Evolutionary conservation across 1,140 invertebrate genomes (phyloP), one percentile per base, ranked within the genome.

Genomic region (Procambarus virginalis): DNA sequence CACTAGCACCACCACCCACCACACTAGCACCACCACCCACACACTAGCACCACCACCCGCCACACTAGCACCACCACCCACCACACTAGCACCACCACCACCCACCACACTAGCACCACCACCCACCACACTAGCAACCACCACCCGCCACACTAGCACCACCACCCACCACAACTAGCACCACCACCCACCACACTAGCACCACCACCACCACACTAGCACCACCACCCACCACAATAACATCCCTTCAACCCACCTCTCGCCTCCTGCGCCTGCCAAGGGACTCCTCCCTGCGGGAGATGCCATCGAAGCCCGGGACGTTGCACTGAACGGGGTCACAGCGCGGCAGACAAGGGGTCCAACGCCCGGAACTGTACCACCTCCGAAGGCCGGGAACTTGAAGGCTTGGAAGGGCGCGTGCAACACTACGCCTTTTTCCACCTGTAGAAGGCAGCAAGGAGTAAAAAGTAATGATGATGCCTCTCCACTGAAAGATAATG

Each of bases 331-430:
- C 97, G 1, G 98, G 97, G 94, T 98, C 97, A 93, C 98, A 98
- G 49, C 96, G 96, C 2, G 97, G 97, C 96, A 98, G 97, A 93
- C 98, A 98, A 0, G 98, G 98, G 4, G 97, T 98, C 97, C 92
- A 98, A 93, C 2, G 98, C 98, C 79, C 97, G 96, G 96, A 99
- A 99, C 94, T 99, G 97, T 0, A 99, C 98, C 14, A 98, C 96
- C 93, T 98, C 97, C 0, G 97, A 98, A 20, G 97, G 97, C 97
- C 0, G 98, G 98, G 95, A 99, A 99, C 88, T 98, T 98, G 95
- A 99, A 99, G 12, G 98, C 98, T 93, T 99, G 98, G 94, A 99
- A 98, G 93, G 97, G 96, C 9, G 97, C 97, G n/a, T 98, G 94
- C 9, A 99, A 94, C 81, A 97, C 96, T 95, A 97, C 95, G 49